Base-by-base conservation (phyloP, 2,113 vertebrate species). In the Gnathonemus echidnorhynchus region DNA sequence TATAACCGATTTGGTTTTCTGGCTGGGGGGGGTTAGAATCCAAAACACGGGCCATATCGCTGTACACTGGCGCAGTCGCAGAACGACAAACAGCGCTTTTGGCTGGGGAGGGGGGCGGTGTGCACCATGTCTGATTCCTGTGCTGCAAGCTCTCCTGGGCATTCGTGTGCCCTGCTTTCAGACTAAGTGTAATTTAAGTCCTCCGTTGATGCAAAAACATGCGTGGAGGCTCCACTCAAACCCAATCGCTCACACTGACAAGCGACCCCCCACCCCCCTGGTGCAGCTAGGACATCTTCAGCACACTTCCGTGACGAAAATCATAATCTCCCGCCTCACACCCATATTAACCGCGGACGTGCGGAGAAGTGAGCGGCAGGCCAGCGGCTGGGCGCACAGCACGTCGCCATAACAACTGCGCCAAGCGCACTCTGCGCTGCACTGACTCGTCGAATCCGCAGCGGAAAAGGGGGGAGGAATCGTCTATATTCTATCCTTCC, bases 111-210 rank as follows among this genome's bases (percentile, higher is more conserved):
- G 89, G 19, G 19, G 31, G 70, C 0, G 66, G 70, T 5, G 15
- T 46, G 90, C 88, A 9, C 93, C 94, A 93, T 93, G 93, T 94
- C 94, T 94, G 91, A 94, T 95, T 95, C 95, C 94, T 96, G 95
- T 95, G 95, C 95, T 95, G 95, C 94, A 92, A 93, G 93, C 94
- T 96, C 95, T 95, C 94, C 91, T 92, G 96, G 95, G 96, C 94
- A 93, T 95, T 94, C 91, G 92, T 94, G 92, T 94, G 93, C 95
- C 95, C 94, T 91, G 94, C 95, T 96, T 95, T 95, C 95, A 93
- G 95, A 94, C 94, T 94, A 95, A 94, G 95, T 95, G 95, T 96
- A 96, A 96, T 96, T 94, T 94, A 95, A 96, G 94, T 93, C 92
- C 90, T 91, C 94, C 92, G 92, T 95, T 95, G 95, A 96, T 95